phyloP scores from a whole-genome alignment of 2,888 invertebrate species.

The Pantelozetes paolii region DNA sequence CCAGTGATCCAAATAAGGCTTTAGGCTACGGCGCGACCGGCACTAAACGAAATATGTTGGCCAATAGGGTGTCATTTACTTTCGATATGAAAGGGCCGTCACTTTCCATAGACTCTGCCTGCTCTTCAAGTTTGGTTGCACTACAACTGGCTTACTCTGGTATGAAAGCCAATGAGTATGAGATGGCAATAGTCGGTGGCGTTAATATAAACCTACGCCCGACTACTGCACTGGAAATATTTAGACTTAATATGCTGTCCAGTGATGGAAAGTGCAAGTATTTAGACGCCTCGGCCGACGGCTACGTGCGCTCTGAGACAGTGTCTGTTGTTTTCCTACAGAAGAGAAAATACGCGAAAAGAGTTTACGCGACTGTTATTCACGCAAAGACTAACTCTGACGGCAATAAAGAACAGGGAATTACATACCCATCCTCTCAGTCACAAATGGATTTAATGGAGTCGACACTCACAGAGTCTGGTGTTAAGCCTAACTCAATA shows the following conservation, averaged over 20 bases:
- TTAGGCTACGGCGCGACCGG: conserved; percentile 67
- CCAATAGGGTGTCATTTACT: conserved; percentile 84
- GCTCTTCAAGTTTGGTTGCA: conserved; percentile 88
- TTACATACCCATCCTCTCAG: conserved; percentile 59
- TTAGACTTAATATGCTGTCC: conserved; percentile 86
- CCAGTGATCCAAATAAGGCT: not conserved
- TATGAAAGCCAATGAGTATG: conserved; percentile 82
- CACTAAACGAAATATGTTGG: conserved; percentile 83
- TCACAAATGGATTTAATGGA: conserved; percentile 62
- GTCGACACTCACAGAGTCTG: conserved; percentile 78
- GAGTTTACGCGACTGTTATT: conserved; percentile 54
- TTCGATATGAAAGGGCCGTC: conserved; percentile 93
- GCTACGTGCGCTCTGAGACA: conserved; percentile 87
- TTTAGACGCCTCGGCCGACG: conserved; percentile 80
- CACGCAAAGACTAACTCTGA: conserved; percentile 59
- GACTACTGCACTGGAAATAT: conserved; percentile 83
- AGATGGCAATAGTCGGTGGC: conserved; percentile 90
- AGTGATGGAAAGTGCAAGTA: conserved; percentile 86
- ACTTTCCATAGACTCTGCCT: conserved; percentile 92
- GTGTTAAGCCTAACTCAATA: conserved; percentile 74
- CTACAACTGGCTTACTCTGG: conserved; percentile 76
- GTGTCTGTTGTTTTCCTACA: conserved; percentile 76
- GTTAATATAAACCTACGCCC: conserved; percentile 84
- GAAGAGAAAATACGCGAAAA: conserved; percentile 58
- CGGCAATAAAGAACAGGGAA: conserved; percentile 55